Conservation (phyloP, 2,113 vertebrate genomes). For the Festucalex cinctus region DNA sequence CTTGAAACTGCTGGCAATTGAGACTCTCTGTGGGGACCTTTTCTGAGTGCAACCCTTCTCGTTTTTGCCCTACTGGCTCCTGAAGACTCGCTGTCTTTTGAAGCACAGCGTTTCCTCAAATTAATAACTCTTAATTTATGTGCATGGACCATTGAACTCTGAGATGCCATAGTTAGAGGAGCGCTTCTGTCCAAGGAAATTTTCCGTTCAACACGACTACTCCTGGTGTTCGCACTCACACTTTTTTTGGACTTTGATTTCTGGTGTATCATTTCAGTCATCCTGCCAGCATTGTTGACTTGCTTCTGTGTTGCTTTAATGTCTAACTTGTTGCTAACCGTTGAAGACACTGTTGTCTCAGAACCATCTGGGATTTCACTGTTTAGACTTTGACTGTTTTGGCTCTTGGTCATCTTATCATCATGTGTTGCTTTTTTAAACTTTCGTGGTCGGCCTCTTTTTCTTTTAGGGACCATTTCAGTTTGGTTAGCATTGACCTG, state of each 20-base stretch:
- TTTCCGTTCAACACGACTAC: constrained; percentile 7
- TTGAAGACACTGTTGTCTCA: not conserved
- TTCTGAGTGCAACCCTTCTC: constrained; percentile 4
- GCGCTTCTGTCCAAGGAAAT: not conserved
- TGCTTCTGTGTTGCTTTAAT: constrained; percentile 8
- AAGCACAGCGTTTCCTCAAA: not conserved
- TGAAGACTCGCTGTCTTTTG: constrained; percentile 3
- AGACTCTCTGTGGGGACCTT: not conserved
- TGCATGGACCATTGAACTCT: not conserved
- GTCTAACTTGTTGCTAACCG: not conserved
- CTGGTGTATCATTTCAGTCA: not conserved
- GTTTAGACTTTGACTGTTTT: not conserved
- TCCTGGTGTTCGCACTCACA: not conserved
- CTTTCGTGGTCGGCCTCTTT: constrained; percentile 37
- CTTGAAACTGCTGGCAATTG: not conserved
- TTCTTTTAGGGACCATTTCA: constrained; percentile 7
- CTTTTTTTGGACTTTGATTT: constrained; percentile 6
- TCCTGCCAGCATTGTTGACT: not conserved
- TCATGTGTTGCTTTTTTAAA: not conserved
- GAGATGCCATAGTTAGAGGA: not conserved
- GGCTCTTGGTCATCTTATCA: constrained; percentile 8
- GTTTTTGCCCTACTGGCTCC: constrained; percentile 20
- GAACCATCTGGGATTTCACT: not conserved
- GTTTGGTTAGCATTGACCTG: constrained; percentile 3
- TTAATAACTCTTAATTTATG: constrained; percentile 12